Conservation (phyloP, 2,113 vertebrate species). For the Mola mola region DNA sequence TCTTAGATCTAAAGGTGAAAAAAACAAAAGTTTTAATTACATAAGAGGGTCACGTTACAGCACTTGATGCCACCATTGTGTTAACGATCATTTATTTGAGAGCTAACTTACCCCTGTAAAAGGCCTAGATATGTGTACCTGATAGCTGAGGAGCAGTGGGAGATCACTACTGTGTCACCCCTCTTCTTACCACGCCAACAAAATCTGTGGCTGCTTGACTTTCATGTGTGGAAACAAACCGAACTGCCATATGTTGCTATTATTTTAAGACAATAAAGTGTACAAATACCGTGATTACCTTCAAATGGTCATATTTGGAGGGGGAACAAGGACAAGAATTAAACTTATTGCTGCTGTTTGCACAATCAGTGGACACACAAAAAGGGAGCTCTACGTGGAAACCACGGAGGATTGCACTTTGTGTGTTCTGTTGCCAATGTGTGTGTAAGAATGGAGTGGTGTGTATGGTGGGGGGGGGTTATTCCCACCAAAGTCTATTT, state of each 20-base stretch:
- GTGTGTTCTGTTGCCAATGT: constrained; percentile 68
- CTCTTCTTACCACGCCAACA: constrained; percentile 20
- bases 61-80: background rate
- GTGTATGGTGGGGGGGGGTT: constrained; percentile 9
- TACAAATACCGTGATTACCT: constrained; percentile 48
- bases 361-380: constrained; percentile 37
- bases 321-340: constrained; percentile 50
- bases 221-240: constrained; percentile 48
- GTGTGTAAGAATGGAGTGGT: constrained; percentile 7
- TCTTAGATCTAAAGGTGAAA: background rate
- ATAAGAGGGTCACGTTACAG: background rate
- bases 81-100: constrained; percentile 6
- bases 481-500: constrained; percentile 61
- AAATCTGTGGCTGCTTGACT: constrained; percentile 16
- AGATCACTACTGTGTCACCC: too few species aligned
- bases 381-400: constrained; percentile 23
- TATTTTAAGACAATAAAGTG: constrained; percentile 57
- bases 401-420: constrained; percentile 50
- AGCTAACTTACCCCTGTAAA: too few species aligned
- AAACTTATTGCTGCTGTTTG: constrained; percentile 46
- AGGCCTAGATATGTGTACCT: too few species aligned
- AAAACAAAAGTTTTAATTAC: background rate
- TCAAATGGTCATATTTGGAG: constrained; percentile 34
- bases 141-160: too few species aligned
- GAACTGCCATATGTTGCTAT: constrained; percentile 51